Percentiles rank a stretch among this genome's conserved stretches.
These are phyloP conservation scores for Tichodroma muraria DNA, from an alignment of 2,113 vertebrate species.

Conservation along the genomic window DNA sequence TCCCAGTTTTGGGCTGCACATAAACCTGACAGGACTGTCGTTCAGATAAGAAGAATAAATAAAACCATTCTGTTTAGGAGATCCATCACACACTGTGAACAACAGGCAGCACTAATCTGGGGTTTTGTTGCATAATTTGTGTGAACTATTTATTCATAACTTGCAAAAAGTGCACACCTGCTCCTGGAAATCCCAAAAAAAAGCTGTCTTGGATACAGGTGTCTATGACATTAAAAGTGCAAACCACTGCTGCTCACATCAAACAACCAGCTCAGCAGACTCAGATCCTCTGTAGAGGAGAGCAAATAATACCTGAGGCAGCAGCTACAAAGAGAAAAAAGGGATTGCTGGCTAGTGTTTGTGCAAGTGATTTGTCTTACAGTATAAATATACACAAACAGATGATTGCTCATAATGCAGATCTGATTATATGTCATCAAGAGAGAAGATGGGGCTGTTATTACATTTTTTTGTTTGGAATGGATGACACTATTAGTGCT, in stretches of 20 bases:
- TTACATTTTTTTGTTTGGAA: neutral
- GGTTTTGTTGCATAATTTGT: neutral
- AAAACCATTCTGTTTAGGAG: neutral
- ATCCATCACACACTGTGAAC: neutral
- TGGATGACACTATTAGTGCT: neutral
- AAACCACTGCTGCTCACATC: neutral
- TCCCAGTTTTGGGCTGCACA: neutral
- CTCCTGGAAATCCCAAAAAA: neutral
- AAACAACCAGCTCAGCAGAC: neutral
- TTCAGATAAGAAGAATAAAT: neutral
- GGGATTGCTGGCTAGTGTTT: neutral
- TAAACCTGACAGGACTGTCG: neutral
- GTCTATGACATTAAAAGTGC: neutral
- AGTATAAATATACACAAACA: neutral
- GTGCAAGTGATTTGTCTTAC: neutral
- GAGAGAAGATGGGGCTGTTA: neutral
- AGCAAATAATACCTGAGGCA: neutral
- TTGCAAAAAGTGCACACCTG: neutral
- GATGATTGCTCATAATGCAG: constrained; percentile 34
- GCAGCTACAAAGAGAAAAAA: neutral
- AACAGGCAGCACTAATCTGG: neutral
- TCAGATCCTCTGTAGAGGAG: neutral
- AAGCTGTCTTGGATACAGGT: neutral
- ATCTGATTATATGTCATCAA: constrained; percentile 20
- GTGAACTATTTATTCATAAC: neutral